A percentile compares a stretch with the other conserved stretches of the same genome.
Conservation (phyloP, 1,140 invertebrate genomes). For the Drosophila punjabiensis region DNA sequence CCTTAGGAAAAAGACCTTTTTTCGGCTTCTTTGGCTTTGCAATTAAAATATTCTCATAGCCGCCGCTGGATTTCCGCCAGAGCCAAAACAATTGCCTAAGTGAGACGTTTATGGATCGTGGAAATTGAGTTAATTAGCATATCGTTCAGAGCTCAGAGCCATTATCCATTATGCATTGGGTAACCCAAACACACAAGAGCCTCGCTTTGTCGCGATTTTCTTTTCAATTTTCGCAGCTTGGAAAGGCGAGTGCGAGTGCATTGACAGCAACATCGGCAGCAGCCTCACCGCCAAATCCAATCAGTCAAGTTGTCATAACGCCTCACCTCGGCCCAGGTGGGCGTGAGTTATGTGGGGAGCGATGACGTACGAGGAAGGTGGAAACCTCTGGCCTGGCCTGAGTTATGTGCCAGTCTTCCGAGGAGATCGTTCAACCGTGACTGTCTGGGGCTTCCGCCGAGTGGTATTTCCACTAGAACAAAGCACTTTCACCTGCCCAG, state of each 20-base stretch:
- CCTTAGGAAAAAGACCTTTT: constrained; percentile 36
- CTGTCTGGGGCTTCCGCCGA: constrained; percentile 28
- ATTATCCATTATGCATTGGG: constrained; percentile 40
- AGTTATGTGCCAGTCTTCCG: constrained; percentile 34
- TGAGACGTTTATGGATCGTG: constrained; percentile 77
- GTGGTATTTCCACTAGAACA: constrained; percentile 42
- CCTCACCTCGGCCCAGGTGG: constrained; percentile 32
- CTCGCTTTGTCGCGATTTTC: constrained; percentile 36
- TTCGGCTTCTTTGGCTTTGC: constrained; percentile 41
- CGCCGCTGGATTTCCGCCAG: constrained; percentile 57
- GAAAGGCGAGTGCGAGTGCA: constrained; percentile 35
- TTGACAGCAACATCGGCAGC: constrained; percentile 40
- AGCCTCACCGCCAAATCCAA: constrained; percentile 54
- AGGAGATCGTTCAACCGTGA: constrained; percentile 61
- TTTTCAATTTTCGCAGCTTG: constrained; percentile 39
- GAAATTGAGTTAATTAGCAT: constrained; percentile 80
- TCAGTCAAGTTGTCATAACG: constrained; percentile 61
- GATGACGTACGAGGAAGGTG: constrained; percentile 47
- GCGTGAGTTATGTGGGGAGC: constrained; percentile 53
- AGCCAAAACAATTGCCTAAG: constrained; percentile 62
- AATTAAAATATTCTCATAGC: constrained; percentile 78
- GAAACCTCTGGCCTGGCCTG: constrained; percentile 25
- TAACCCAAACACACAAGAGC: constrained; percentile 30
- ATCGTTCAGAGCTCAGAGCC: constrained; percentile 23
- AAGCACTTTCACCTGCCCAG: constrained; percentile 58